Evolutionary conservation across 2,797 vertebrate species (phyloP).

Genomic region (Halcyon badia): DNA sequence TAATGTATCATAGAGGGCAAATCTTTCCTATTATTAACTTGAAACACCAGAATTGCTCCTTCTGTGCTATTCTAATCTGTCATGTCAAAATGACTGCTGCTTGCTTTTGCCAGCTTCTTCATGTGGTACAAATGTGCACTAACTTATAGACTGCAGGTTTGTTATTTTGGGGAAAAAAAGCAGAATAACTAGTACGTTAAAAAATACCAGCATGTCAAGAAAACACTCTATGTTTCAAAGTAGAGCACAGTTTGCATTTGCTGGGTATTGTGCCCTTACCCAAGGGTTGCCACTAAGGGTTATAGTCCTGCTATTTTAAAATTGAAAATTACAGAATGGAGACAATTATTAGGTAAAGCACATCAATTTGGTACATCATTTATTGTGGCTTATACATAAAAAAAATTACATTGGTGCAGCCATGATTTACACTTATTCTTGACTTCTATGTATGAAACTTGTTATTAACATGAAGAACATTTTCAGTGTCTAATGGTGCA

Average conservation of each 20-base stretch:
- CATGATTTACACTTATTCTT: neutral
- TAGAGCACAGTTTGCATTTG: neutral
- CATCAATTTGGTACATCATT: neutral
- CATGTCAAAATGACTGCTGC: constrained; percentile 30
- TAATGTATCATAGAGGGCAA: constrained; percentile 43
- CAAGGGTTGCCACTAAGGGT: neutral
- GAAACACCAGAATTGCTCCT: constrained; percentile 54
- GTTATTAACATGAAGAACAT: neutral
- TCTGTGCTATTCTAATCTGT: constrained; percentile 57
- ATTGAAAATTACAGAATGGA: neutral
- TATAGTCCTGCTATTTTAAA: neutral
- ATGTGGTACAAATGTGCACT: neutral
- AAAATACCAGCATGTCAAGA: neutral
- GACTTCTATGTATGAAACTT: neutral
- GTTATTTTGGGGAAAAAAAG: neutral
- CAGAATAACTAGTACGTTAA: neutral
- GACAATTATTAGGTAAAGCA: neutral
- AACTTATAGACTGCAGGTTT: neutral
- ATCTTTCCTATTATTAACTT: constrained; percentile 56
- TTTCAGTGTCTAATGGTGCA: neutral
- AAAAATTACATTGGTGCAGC: neutral
- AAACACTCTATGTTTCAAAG: neutral
- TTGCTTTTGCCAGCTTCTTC: constrained; percentile 17
- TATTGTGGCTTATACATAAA: neutral
- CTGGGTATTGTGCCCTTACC: neutral